Conservation (phyloP, 1,140 invertebrate genomes). For the Pteromalus puparum region DNA sequence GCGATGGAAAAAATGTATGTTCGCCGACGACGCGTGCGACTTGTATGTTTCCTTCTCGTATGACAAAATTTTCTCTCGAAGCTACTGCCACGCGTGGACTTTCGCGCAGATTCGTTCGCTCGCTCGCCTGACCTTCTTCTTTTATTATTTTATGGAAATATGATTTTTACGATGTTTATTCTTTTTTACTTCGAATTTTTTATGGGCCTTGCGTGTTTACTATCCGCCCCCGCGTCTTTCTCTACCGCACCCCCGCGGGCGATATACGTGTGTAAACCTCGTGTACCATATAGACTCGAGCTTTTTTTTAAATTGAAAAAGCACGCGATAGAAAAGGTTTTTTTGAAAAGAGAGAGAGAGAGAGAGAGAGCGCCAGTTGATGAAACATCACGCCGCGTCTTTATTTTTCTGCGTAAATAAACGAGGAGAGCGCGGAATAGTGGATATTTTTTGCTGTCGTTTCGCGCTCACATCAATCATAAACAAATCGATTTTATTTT, state of each 20-base stretch:
- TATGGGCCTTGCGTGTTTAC: slow-evolving; percentile 19
- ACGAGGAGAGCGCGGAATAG: not conserved
- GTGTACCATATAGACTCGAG: not conserved
- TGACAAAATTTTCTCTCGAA: slow-evolving; percentile 9
- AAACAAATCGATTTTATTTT: too few species aligned
- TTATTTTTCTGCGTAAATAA: not conserved
- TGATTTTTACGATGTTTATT: slow-evolving; percentile 34
- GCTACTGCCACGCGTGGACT: not conserved
- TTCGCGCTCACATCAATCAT: too few species aligned
- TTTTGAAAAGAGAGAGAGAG: not conserved
- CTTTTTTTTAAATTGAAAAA: not conserved
- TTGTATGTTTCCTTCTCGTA: not conserved
- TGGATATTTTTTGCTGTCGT: not conserved
- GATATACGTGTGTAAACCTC: not conserved
- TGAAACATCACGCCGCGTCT: not conserved
- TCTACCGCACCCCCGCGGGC: too few species aligned
- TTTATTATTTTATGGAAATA: slow-evolving; percentile 37
- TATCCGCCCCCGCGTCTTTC: not conserved
- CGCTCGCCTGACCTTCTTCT: not conserved
- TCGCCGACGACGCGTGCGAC: not conserved
- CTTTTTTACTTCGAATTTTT: slow-evolving; percentile 1
- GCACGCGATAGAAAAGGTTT: not conserved
- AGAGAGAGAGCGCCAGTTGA: not conserved
- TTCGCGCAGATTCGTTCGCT: slow-evolving; percentile 6
- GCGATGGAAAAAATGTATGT: slow-evolving; percentile 16